Evolutionary conservation across 2,888 invertebrate genomes (phyloP), one percentile per base, ranked within the genome.

Genomic region (Pedicia rivosa): DNA sequence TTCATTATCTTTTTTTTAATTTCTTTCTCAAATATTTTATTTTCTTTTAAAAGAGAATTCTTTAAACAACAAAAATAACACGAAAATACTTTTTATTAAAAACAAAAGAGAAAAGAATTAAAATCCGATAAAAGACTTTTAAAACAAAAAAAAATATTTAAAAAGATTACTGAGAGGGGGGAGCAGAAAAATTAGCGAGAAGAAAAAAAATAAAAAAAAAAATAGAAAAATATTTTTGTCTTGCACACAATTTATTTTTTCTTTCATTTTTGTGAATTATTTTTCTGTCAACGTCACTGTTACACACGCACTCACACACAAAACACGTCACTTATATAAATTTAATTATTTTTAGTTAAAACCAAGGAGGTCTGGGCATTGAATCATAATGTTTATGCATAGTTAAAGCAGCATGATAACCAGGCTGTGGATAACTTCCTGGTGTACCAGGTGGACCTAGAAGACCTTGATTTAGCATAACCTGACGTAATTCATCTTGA

Each of bases 301-400:
- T 10, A 24, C 4, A 24, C 3, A 24, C 8, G 8, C n/a, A 7
- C 8, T 8, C n/a, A 10, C 24, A 24, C 20, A 5, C 8, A 8
- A 20, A 20, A 20, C 5, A 8, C 8, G 5, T 24, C n/a, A 24
- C 8, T 24, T 5, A 10, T 24, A 10, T 24, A 10, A n/a, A 24
- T 24, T 24, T 24, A 5, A 10, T 24, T 24, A 5, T 24, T 24
- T 24, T 24, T 24, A 3, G 3, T 51, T 71, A 74, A 55, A 76
- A 72, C 78, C 78, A 79, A 37, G 77, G 66, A 39, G 75, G 74
- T 39, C 68, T 62, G 48, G 73, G 55, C 32, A 39, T 31, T 8
- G 22, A 25, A 51, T 79, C 79, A 49, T 76, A 78, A n/a, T 75
- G 74, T 54, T 78, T 78, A 25, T 78, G 66, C 53, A 76, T 77